Evolutionary conservation across 2,797 vertebrate species (phyloP).

Genomic region (Malacoraja senta): DNA sequence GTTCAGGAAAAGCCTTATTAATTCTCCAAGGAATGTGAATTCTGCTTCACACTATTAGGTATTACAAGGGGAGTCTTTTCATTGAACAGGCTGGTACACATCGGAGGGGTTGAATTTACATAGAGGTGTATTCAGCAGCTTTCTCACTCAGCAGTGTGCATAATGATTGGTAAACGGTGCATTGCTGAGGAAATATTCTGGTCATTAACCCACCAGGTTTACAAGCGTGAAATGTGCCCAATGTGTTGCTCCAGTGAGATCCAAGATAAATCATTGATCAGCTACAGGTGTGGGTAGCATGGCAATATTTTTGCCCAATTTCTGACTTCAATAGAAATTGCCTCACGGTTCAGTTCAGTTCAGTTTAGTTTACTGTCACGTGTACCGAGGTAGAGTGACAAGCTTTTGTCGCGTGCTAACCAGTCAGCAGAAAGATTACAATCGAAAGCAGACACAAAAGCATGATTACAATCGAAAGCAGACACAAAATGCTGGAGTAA

Average conservation of each 20-base stretch:
- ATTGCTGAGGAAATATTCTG: not conserved
- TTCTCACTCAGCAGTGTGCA: not conserved
- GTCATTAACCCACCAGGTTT: not conserved
- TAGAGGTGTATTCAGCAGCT: not conserved
- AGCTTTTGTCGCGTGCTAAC: no score
- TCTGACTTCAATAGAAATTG: not conserved
- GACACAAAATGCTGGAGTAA: no score
- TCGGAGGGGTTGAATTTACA: not conserved
- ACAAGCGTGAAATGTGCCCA: not conserved
- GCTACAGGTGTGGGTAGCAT: not conserved
- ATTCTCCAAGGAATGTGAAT: not conserved
- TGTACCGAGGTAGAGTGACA: no score
- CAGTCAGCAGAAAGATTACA: no score
- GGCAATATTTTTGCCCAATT: not conserved
- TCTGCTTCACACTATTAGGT: constrained; percentile 25
- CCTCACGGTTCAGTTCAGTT: no score
- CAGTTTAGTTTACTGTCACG: no score
- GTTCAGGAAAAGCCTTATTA: constrained; percentile 28
- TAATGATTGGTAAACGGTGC: not conserved
- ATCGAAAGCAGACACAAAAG: no score
- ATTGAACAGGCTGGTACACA: not conserved
- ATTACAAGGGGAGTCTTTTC: constrained; percentile 21
- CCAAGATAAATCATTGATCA: not conserved
- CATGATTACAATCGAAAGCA: no score
- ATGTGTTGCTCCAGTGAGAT: no score